Evolutionary conservation across 2,797 vertebrate genomes (phyloP), one percentile per base, ranked within the genome.

Genomic region (Spheniscus humboldti): DNA sequence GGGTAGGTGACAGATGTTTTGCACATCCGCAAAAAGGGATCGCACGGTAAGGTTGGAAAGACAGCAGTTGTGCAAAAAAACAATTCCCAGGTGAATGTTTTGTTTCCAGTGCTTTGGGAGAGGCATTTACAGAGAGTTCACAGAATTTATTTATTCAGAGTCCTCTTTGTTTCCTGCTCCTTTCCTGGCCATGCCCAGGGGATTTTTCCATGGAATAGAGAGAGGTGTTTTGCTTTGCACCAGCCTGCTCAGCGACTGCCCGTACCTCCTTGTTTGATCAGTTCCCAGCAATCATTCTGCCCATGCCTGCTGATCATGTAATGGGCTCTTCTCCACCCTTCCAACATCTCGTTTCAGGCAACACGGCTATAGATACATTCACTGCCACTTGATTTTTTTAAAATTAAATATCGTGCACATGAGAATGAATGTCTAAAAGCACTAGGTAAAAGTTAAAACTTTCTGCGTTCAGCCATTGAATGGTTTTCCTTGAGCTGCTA

Each of bases 81-180:
- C 33, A 57, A 4, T 77, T 74, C 72, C 72, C 79, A 89, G 88
- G 84, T 96, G 74, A 60, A 74, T 62, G 37, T 77, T 93, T 91
- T 96, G 68, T 88, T 92, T 87, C 68, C 50, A 39, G 75, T 74
- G 45, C 48, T 89, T 52, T 93, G 84, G n/a, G n/a, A 88, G 68
- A 87, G 60, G 37, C 81, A 59, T 64, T 93, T 95, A 31, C 48
- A 83, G 27, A 52, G 13, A 79, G 50, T 79, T 86, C 72, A 73
- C 48, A 48, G 68, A 92, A 75, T 88, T 50, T 97, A 86, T 90
- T 97, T 95, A 52, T 92, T 82, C 83, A 88, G 87, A 53, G 59
- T 69, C 33, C 20, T 64, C 86, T 90, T 93, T 96, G 94, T 95
- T 97, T 97, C 96, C 96, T 96, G 62, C 35, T 96, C 82, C 76